Conservation (phyloP, 2,888 invertebrate genomes). For the Harmothoe impar region DNA sequence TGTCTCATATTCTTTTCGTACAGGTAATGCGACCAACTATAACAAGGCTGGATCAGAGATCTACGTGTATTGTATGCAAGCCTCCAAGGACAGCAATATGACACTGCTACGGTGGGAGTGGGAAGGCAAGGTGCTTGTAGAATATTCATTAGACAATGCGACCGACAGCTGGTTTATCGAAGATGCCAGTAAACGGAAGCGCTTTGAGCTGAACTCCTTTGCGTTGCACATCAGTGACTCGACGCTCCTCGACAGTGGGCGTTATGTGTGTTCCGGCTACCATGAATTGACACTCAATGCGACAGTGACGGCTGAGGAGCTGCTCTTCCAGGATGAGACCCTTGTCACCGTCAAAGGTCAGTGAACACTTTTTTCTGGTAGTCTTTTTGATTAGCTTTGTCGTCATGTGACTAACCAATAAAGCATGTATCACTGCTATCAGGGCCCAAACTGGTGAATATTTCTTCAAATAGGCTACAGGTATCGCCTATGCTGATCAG, state of each 20-base stretch:
- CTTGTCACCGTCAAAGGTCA: conserved; percentile 24
- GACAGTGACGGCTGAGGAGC: not conserved
- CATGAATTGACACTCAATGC: not conserved
- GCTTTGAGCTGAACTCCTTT: conserved; percentile 20
- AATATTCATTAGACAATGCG: not conserved
- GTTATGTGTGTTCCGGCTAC: not conserved
- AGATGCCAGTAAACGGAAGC: not conserved
- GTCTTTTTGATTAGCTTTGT: too few species aligned
- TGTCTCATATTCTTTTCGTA: not conserved
- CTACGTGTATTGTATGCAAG: not conserved
- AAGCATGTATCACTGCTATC: too few species aligned
- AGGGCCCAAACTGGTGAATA: too few species aligned
- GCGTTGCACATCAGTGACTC: conserved; percentile 27
- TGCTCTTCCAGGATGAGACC: conserved; percentile 20
- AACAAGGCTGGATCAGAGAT: conserved; percentile 18
- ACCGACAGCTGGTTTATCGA: not conserved
- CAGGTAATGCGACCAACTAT: not conserved
- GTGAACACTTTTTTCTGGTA: not conserved
- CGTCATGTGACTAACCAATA: too few species aligned
- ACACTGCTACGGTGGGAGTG: conserved; percentile 26
- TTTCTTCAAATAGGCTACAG: too few species aligned
- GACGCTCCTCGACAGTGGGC: not conserved
- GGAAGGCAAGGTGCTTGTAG: conserved; percentile 7
- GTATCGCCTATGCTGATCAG: too few species aligned
- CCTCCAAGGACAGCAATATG: not conserved